phyloP scores from a whole-genome alignment of 2,888 invertebrate genomes.

The Carcina quercana region DNA sequence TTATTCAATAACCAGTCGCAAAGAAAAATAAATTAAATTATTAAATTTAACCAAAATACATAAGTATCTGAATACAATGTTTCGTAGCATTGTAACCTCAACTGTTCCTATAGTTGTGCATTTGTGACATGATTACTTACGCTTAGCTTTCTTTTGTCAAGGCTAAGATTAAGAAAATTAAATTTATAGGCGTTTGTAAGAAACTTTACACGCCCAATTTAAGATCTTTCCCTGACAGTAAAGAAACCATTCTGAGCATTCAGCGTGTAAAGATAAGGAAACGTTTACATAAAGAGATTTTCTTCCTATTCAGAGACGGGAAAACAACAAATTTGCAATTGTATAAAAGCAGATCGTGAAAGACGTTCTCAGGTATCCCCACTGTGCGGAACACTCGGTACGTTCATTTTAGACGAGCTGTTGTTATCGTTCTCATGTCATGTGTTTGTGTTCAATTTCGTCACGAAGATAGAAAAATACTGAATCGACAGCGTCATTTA shows the following conservation, averaged over 20 bases:
- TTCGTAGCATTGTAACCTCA: too few species aligned
- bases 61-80: too few species aligned
- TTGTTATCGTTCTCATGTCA: constrained; percentile 19
- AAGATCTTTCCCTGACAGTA: too few species aligned
- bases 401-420: constrained; percentile 24
- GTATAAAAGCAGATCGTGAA: constrained; percentile 14
- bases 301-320: constrained; percentile 9
- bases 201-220: too few species aligned
- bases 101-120: too few species aligned
- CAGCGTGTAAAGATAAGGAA: too few species aligned
- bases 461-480: constrained; percentile 22
- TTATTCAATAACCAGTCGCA: constrained; percentile 59
- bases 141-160: too few species aligned
- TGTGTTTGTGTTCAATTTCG: constrained; percentile 28
- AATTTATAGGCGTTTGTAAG: too few species aligned
- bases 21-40: constrained; percentile 57
- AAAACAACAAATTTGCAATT: constrained; percentile 20
- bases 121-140: too few species aligned
- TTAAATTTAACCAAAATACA: too few species aligned
- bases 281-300: constrained; percentile 16
- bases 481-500: constrained; percentile 19
- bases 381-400: constrained; percentile 8
- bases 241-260: too few species aligned
- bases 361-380: constrained; percentile 13
- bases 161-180: too few species aligned